Conservation (phyloP, 2,888 invertebrate species). For the Cataglyphis rosenhaueri region DNA sequence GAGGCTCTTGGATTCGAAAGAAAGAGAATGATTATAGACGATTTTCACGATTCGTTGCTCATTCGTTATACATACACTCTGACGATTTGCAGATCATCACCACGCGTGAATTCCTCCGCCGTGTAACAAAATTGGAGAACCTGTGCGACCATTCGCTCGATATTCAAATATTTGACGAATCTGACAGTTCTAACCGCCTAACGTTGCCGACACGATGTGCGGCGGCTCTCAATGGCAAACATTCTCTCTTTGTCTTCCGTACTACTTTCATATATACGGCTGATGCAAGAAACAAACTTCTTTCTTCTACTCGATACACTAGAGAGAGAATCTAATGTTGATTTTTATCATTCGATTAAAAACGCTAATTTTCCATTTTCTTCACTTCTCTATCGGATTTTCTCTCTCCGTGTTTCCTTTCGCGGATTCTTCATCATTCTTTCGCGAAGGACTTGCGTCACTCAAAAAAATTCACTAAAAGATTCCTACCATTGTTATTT, state of each 20-base stretch:
- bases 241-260: not conserved
- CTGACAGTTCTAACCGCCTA: slow-evolving; percentile 30
- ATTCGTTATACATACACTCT: not conserved
- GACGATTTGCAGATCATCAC: not conserved
- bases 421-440: not conserved
- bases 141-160: slow-evolving; percentile 23
- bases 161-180: slow-evolving; percentile 55
- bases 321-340: not conserved
- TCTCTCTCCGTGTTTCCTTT: not conserved
- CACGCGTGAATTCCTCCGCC: not conserved
- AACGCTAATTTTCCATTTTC: not conserved
- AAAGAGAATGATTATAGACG: not conserved
- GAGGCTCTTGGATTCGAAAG: not conserved
- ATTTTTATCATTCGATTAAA: not conserved
- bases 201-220: slow-evolving; percentile 2
- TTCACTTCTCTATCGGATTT: not conserved
- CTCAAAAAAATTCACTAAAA: not conserved
- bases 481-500: not conserved
- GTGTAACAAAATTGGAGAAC: slow-evolving; percentile 27
- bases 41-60: not conserved
- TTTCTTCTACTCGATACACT: not conserved
- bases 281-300: not conserved
- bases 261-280: not conserved
- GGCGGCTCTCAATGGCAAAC: not conserved
- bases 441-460: not conserved